These are phyloP conservation scores for Stylophora pistillata DNA, from an alignment of 64 coral and sea anemone species.

Conservation along the genomic window DNA sequence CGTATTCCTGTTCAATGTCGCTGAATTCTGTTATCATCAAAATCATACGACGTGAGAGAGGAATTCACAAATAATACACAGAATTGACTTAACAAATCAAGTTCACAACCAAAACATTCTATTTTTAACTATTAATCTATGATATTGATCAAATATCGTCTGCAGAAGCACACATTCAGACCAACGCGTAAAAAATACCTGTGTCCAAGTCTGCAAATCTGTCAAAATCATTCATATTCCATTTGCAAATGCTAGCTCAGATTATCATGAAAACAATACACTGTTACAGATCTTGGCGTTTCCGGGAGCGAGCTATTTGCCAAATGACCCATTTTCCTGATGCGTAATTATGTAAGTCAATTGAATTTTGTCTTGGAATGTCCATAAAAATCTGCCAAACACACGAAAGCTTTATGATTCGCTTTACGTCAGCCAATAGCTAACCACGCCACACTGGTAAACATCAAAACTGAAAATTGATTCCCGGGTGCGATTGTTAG, in stretches of 20 bases:
- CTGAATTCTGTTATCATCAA: slow-evolving; percentile 58
- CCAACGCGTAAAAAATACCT: slow-evolving; percentile 9
- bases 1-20: slow-evolving; percentile 23
- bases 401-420: slow-evolving; percentile 4
- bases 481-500: neutral
- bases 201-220: neutral
- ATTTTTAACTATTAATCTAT: slow-evolving; percentile 71
- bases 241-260: neutral
- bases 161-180: neutral
- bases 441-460: neutral
- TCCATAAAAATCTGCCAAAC: slow-evolving; percentile 31
- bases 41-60: slow-evolving; percentile 61
- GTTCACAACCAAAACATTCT: slow-evolving; percentile 67
- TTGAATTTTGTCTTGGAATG: slow-evolving; percentile 51
- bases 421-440: neutral
- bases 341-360: slow-evolving; percentile 52
- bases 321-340: slow-evolving; percentile 54
- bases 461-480: slow-evolving; percentile 21
- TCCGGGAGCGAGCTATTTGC: slow-evolving; percentile 46
- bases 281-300: slow-evolving; percentile 38
- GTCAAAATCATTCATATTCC: slow-evolving; percentile 16
- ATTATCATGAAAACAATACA: slow-evolving; percentile 41
- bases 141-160: slow-evolving; percentile 79
- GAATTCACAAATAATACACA: slow-evolving; percentile 86
- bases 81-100: slow-evolving; percentile 67